Percentiles rank a stretch among this genome's conserved stretches.
Evolutionary conservation across 2,888 invertebrate genomes (phyloP).

Genomic region (Choreutis nemorana): DNA sequence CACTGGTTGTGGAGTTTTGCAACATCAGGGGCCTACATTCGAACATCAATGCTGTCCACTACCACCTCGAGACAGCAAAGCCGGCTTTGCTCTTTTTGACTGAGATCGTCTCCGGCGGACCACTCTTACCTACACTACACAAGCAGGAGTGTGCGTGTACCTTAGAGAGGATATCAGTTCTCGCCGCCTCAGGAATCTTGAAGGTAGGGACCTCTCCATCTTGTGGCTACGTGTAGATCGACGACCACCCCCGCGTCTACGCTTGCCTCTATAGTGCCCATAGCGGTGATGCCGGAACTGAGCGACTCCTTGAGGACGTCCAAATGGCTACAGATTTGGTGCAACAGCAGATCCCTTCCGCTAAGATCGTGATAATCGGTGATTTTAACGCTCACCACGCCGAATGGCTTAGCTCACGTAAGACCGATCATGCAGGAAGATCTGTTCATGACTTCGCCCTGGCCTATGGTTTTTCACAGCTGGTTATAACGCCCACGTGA

Average conservation of each 20-base stretch:
- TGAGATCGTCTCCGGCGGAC: conserved; percentile 4
- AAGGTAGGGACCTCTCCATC: conserved; percentile 3
- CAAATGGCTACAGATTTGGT: conserved; percentile 1
- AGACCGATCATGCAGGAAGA: conserved; percentile 5
- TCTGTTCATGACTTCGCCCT: too few species aligned
- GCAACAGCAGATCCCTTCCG: too few species aligned
- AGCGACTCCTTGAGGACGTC: conserved; percentile 5
- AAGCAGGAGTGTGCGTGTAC: conserved; percentile 3
- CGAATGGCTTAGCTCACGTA: conserved; percentile 1
- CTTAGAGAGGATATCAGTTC: conserved; percentile 4
- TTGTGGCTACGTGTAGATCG: conserved; percentile 5
- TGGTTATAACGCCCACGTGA: too few species aligned
- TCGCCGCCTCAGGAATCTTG: conserved; percentile 1
- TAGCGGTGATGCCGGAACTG: conserved; percentile 4
- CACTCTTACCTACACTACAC: too few species aligned
- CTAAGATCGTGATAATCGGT: too few species aligned
- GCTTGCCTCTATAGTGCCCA: conserved; percentile 7
- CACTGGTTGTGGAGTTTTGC: too few species aligned
- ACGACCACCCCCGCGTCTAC: conserved; percentile 5
- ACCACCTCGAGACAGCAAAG: conserved; percentile 6
- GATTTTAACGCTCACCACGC: conserved; percentile 5
- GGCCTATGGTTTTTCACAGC: too few species aligned
- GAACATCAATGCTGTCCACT: conserved; percentile 5
- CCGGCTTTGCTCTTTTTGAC: conserved; percentile 6
- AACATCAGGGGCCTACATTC: too few species aligned